These are phyloP conservation scores for Xiphophorus hellerii DNA, from an alignment of 2,113 vertebrate species.

Conservation along the genomic window DNA sequence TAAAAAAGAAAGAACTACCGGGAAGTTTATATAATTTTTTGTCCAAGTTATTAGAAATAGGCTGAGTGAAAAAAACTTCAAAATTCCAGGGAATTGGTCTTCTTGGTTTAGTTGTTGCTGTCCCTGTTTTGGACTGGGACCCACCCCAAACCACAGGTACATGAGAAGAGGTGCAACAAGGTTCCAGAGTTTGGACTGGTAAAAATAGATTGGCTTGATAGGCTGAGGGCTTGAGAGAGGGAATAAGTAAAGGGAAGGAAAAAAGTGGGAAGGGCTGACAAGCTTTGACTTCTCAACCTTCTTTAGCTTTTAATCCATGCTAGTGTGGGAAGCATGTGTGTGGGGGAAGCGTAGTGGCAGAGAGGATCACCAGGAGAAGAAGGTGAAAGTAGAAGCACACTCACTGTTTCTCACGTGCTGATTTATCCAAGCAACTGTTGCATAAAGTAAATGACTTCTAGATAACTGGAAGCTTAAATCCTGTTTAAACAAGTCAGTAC, in stretches of 20 bases:
- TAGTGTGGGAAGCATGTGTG: slow-evolving; percentile 47
- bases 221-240: slow-evolving; percentile 35
- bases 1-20: not conserved
- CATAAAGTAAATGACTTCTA: not conserved
- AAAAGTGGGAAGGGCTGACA: slow-evolving; percentile 49
- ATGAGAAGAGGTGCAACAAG: slow-evolving; percentile 28
- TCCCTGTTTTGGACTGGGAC: slow-evolving; percentile 63
- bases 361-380: slow-evolving; percentile 8
- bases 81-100: slow-evolving; percentile 46
- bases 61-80: not conserved
- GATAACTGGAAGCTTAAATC: not conserved
- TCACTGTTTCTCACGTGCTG: slow-evolving; percentile 8
- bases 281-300: slow-evolving; percentile 76
- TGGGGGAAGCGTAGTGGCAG: not conserved
- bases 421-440: not conserved
- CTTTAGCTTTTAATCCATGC: slow-evolving; percentile 80
- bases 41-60: slow-evolving; percentile 18
- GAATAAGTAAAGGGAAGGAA: slow-evolving; percentile 49
- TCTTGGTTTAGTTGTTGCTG: slow-evolving; percentile 30
- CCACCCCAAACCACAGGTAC: slow-evolving; percentile 61
- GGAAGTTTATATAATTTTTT: slow-evolving; percentile 20
- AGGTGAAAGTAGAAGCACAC: slow-evolving; percentile 55
- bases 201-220: slow-evolving; percentile 52
- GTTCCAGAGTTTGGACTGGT: slow-evolving; percentile 42
- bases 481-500: not conserved